Conservation (phyloP, 2,888 invertebrate genomes). For the Anorthoa munda region DNA sequence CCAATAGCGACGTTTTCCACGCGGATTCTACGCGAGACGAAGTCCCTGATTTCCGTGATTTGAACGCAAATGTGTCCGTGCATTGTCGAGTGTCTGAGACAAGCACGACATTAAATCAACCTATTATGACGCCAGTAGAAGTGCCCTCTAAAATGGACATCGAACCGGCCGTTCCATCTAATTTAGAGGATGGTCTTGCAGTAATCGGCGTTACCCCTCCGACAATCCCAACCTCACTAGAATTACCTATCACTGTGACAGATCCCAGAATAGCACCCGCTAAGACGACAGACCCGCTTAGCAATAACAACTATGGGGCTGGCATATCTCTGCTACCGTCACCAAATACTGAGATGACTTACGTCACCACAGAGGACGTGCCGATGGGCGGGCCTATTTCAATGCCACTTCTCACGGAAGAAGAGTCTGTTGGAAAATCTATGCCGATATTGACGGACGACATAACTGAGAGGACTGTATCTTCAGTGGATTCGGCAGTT, state of each 20-base stretch:
- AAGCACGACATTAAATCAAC: constrained; percentile 94
- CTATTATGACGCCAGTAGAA: constrained; percentile 96
- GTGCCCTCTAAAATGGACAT: constrained; percentile 91
- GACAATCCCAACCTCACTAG: constrained; percentile 93
- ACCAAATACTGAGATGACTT: constrained; percentile 82
- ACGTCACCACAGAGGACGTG: constrained; percentile 78
- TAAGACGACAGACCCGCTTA: constrained; percentile 84
- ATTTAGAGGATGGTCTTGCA: constrained; percentile 90
- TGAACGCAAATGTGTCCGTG: constrained; percentile 90
- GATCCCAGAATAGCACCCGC: constrained; percentile 93
- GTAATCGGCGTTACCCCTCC: constrained; percentile 91
- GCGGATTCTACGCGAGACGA: constrained; percentile 88
- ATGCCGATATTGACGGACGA: constrained; percentile 88
- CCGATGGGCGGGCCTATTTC: constrained; percentile 85
- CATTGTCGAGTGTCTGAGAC: constrained; percentile 94
- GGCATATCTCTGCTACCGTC: constrained; percentile 76
- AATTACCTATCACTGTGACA: constrained; percentile 94
- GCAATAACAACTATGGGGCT: constrained; percentile 77
- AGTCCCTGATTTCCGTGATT: constrained; percentile 91
- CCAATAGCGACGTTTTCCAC: constrained; percentile 94
- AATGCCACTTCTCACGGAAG: constrained; percentile 92
- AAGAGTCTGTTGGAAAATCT: constrained; percentile 82
- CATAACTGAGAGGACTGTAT: constrained; percentile 75
- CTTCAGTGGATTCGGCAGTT: constrained; percentile 77
- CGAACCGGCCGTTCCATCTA: constrained; percentile 79